phyloP scores from a whole-genome alignment of 2,888 invertebrate species.

The Xanthia togata region DNA sequence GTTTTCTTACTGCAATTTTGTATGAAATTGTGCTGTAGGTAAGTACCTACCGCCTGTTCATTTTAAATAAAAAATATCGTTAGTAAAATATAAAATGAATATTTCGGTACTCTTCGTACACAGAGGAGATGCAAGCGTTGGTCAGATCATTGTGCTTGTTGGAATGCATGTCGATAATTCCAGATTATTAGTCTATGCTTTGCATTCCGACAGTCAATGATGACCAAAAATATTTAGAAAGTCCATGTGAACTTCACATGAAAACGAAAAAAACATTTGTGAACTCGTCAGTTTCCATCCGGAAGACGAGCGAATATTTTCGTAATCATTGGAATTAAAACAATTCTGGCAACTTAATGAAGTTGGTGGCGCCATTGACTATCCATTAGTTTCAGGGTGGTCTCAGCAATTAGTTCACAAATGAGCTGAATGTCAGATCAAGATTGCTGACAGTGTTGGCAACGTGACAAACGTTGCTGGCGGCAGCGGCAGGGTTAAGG shows the following conservation, averaged over 20 bases:
- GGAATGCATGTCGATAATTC: neutral
- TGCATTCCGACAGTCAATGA: neutral
- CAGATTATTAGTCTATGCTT: neutral
- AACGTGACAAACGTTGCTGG: conserved; percentile 78
- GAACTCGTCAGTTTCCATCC: conserved; percentile 1
- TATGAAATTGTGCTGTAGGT: too few species aligned
- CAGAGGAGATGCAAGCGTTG: neutral
- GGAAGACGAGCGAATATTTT: neutral
- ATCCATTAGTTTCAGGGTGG: conserved; percentile 86
- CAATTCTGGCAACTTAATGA: conserved; percentile 39
- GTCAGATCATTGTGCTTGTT: neutral
- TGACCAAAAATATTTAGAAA: neutral
- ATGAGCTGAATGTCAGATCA: conserved; percentile 87
- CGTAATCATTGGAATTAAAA: conserved; percentile 28
- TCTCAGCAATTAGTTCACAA: conserved; percentile 87
- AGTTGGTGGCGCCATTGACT: conserved; percentile 81
- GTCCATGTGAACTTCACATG: neutral
- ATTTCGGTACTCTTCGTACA: neutral
- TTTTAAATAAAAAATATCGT: too few species aligned
- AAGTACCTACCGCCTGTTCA: too few species aligned
- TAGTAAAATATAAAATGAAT: too few species aligned
- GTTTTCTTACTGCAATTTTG: neutral
- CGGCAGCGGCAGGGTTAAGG: conserved; percentile 51
- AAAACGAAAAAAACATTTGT: neutral
- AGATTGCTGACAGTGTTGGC: conserved; percentile 79